Conservation (phyloP, 2,113 vertebrate species). For the Datnioides undecimradiatus region DNA sequence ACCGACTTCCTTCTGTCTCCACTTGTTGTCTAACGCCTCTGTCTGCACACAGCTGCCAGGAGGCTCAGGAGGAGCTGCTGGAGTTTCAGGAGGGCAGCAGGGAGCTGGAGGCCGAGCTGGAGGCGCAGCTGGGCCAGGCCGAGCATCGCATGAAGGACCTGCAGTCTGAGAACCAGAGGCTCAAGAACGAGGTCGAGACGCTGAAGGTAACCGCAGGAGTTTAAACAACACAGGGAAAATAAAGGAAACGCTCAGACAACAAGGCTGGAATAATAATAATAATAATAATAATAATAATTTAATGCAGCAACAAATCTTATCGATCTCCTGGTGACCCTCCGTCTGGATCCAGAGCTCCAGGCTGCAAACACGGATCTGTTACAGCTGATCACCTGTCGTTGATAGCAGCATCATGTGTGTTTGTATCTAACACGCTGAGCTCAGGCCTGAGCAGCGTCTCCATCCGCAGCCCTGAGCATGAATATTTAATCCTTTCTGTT, state of each 20-base stretch:
- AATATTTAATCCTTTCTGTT: conserved; percentile 57
- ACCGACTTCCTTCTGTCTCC: conserved; percentile 38
- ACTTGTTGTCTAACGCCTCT: background rate
- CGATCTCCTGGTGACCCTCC: too few species aligned
- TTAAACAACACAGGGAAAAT: background rate
- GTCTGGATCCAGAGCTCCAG: too few species aligned
- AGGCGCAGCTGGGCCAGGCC: conserved; percentile 94
- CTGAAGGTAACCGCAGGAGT: conserved; percentile 87
- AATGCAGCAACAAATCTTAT: too few species aligned
- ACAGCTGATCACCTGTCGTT: too few species aligned
- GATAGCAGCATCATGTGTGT: background rate
- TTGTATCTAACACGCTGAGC: background rate
- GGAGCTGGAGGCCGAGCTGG: conserved; percentile 97
- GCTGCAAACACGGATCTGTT: too few species aligned
- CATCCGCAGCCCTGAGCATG: conserved; percentile 19
- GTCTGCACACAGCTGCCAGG: conserved; percentile 88
- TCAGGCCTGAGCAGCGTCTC: background rate
- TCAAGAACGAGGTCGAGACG: conserved; percentile 92
- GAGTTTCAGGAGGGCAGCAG: conserved; percentile 99
- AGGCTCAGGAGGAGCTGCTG: conserved; percentile 95
- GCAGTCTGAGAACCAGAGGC: conserved; percentile 93
- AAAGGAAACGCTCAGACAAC: background rate
- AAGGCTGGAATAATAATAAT: too few species aligned
- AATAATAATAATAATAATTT: too few species aligned
- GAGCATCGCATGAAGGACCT: conserved; percentile 95